These are phyloP conservation scores for Hemiscyllium ocellatum DNA, from an alignment of 2,113 vertebrate genomes.

Conservation along the genomic window DNA sequence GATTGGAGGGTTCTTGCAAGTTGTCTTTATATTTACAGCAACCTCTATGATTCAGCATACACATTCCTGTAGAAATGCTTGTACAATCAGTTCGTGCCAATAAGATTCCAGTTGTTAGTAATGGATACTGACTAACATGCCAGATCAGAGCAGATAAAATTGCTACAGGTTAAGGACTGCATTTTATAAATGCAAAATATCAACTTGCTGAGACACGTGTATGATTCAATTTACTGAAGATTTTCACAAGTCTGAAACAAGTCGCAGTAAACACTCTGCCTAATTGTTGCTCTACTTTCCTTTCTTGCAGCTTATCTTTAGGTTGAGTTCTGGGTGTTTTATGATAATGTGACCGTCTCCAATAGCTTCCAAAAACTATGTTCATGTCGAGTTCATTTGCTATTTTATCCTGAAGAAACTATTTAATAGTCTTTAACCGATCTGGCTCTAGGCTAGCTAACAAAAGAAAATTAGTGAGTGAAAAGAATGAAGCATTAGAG, in stretches of 20 bases:
- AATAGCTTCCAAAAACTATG: not conserved
- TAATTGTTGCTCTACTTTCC: not conserved
- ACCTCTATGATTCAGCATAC: not conserved
- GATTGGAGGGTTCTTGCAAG: not conserved
- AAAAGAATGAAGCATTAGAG: not conserved
- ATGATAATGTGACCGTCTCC: not conserved
- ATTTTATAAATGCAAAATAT: not conserved
- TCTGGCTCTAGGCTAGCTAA: not conserved
- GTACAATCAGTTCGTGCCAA: not conserved
- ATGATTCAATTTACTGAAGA: not conserved
- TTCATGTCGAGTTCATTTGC: not conserved
- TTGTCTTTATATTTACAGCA: not conserved
- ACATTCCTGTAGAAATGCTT: not conserved
- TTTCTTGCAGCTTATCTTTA: not conserved
- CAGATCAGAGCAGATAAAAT: not conserved
- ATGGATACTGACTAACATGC: not conserved
- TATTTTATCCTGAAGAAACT: not conserved
- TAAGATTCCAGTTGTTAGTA: not conserved
- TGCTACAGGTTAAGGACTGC: not conserved
- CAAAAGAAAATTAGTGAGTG: not conserved
- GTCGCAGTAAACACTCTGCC: not conserved
- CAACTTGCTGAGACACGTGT: not conserved
- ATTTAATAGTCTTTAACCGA: slow-evolving; percentile 2
- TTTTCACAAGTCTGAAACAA: not conserved
- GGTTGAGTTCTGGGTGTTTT: not conserved